Conservation (phyloP, 2,888 invertebrate genomes). For the Eulithis prunata region DNA sequence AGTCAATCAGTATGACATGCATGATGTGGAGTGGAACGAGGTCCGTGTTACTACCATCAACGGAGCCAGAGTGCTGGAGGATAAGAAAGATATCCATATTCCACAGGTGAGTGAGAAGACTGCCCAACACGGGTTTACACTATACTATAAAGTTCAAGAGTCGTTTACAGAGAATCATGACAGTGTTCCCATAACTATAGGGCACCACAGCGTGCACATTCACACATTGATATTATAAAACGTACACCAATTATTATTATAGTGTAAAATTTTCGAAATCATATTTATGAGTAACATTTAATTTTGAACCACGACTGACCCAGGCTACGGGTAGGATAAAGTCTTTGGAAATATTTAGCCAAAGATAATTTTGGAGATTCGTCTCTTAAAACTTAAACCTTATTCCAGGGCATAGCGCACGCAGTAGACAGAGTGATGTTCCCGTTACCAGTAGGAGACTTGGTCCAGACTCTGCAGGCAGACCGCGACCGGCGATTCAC, state of each 20-base stretch:
- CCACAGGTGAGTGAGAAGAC: slow-evolving; percentile 86
- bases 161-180: no score
- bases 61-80: slow-evolving; percentile 92
- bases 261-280: background rate
- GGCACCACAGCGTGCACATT: no score
- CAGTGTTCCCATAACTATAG: no score
- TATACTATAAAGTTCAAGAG: no score
- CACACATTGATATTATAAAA: no score
- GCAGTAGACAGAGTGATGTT: slow-evolving; percentile 95
- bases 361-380: no score
- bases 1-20: slow-evolving; percentile 94
- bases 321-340: no score
- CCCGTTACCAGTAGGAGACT: slow-evolving; percentile 93
- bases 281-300: background rate
- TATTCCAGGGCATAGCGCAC: slow-evolving; percentile 89
- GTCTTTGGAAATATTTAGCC: no score
- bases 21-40: slow-evolving; percentile 95
- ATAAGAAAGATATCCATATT: slow-evolving; percentile 92
- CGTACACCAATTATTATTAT: no score
- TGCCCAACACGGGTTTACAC: no score
- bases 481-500: slow-evolving; percentile 92
- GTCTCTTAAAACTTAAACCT: background rate
- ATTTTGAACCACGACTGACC: background rate
- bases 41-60: slow-evolving; percentile 93
- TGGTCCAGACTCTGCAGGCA: slow-evolving; percentile 92